Conservation (phyloP, 2,113 vertebrate species). For the Pyrgilauda ruficollis region DNA sequence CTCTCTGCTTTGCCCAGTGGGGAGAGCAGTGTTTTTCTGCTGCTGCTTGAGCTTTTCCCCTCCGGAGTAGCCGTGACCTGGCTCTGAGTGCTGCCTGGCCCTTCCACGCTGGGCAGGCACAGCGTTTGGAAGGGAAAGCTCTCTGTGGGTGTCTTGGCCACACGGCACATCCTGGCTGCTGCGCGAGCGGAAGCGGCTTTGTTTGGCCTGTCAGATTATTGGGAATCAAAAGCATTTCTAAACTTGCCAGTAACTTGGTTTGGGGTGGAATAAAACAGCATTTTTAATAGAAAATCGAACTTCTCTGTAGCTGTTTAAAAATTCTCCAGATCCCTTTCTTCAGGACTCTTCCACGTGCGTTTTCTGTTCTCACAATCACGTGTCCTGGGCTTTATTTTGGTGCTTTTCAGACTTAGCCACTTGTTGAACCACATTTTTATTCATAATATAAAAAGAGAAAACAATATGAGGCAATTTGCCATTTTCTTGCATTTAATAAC, state of each 20-base stretch:
- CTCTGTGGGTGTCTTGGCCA: not conserved
- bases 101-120: not conserved
- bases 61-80: not conserved
- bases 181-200: not conserved
- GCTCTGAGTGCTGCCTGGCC: not conserved
- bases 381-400: not conserved
- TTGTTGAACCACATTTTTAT: not conserved
- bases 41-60: not conserved
- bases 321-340: not conserved
- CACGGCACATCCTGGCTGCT: not conserved
- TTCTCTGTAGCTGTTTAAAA: not conserved
- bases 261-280: not conserved
- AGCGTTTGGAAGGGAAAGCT: not conserved
- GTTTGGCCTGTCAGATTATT: not conserved
- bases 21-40: not conserved
- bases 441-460: not conserved
- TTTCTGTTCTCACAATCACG: not conserved
- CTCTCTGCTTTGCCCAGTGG: not conserved
- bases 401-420: not conserved
- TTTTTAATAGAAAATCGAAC: not conserved
- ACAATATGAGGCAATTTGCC: not conserved
- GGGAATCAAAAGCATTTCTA: not conserved
- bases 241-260: not conserved
- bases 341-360: accelerated
- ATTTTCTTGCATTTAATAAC: not conserved